phyloP scores from a whole-genome alignment of 53 echinoderm and acorn worm species.

The Holothuria scabra region DNA sequence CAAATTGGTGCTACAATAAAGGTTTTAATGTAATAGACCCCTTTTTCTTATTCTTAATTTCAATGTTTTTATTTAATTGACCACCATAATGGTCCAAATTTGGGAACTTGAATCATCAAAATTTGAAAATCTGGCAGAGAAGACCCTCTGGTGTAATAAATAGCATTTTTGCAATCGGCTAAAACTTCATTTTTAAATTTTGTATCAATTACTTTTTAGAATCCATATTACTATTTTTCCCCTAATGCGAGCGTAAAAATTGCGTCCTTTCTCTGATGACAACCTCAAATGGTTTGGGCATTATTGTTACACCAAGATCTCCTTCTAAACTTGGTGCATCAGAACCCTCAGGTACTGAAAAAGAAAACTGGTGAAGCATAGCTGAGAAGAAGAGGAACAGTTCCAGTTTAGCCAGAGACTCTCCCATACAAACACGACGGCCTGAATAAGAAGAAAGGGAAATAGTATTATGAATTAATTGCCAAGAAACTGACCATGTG shows the following conservation, averaged over 20 bases:
- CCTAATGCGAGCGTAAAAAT: not conserved
- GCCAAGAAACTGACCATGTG: not conserved
- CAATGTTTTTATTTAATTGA: too few species aligned
- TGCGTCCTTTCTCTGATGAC: slow-evolving; percentile 2
- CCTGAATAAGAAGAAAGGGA: slow-evolving; percentile 35
- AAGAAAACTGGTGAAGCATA: slow-evolving; percentile 52
- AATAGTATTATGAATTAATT: not conserved
- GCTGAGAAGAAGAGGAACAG: slow-evolving; percentile 59
- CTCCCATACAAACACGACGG: slow-evolving; percentile 59
- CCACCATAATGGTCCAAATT: too few species aligned
- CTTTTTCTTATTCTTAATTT: too few species aligned
- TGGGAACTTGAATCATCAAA: too few species aligned
- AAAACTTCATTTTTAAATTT: too few species aligned
- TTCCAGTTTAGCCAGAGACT: slow-evolving; percentile 61
- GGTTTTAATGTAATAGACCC: too few species aligned
- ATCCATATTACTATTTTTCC: too few species aligned
- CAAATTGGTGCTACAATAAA: too few species aligned
- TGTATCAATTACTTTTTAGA: too few species aligned
- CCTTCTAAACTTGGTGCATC: slow-evolving; percentile 30
- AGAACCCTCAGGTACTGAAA: slow-evolving; percentile 43
- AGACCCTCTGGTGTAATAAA: too few species aligned
- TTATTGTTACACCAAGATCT: slow-evolving; percentile 4
- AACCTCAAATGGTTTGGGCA: slow-evolving; percentile 40
- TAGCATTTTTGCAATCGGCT: too few species aligned
- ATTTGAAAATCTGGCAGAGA: too few species aligned